These are phyloP conservation scores for Bombus breviceps DNA, from an alignment of 1,140 invertebrate genomes.

Conservation along the genomic window DNA sequence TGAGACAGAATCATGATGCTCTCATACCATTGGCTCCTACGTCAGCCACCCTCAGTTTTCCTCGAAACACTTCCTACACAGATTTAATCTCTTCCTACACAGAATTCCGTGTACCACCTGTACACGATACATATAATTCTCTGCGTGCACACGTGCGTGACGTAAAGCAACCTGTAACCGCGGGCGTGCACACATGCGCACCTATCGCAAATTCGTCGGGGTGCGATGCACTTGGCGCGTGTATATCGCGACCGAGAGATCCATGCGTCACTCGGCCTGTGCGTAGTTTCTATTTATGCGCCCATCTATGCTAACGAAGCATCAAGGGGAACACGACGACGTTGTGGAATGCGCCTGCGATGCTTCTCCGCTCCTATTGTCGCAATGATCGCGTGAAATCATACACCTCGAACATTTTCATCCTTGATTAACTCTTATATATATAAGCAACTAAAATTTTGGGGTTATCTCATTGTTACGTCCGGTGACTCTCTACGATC, in stretches of 20 bases:
- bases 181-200: not conserved
- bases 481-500: too few relatives aligned
- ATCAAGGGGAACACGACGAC: too few relatives aligned
- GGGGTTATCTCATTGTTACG: too few relatives aligned
- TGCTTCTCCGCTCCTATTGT: too few relatives aligned
- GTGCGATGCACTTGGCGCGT: constrained; percentile 15
- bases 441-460: too few relatives aligned
- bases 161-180: constrained; percentile 16
- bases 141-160: not conserved
- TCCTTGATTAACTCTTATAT: too few relatives aligned
- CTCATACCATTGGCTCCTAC: not conserved
- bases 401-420: too few relatives aligned
- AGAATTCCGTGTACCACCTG: not conserved
- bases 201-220: not conserved
- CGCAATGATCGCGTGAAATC: too few relatives aligned
- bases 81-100: constrained; percentile 13
- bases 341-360: too few relatives aligned
- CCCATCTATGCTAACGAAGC: too few relatives aligned
- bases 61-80: not conserved
- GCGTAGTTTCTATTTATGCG: constrained; percentile 29
- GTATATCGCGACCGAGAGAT: not conserved
- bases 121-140: constrained; percentile 7
- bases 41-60: not conserved
- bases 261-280: not conserved
- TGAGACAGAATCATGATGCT: not conserved